Evolutionary conservation across 2,797 vertebrate genomes (phyloP).

Genomic region (Spondyliosoma cantharus): DNA sequence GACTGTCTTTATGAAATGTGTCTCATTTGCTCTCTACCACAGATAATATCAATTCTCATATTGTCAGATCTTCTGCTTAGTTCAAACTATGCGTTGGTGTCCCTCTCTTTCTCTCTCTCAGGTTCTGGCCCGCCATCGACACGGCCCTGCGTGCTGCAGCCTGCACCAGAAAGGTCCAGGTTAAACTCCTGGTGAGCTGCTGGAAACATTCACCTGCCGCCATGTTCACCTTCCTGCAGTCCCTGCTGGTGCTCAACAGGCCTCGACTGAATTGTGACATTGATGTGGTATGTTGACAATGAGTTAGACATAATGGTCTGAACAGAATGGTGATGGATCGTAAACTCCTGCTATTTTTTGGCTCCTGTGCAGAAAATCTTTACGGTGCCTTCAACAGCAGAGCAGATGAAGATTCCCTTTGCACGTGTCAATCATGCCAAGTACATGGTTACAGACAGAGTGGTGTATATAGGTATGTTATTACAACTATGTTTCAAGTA

Average conservation of each 20-base stretch:
- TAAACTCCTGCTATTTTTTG: not conserved
- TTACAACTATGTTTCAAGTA: not conserved
- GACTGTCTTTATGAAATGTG: not conserved
- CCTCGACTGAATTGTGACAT: constrained; percentile 78
- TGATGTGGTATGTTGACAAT: constrained; percentile 70
- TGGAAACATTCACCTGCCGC: constrained; percentile 81
- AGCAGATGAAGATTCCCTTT: constrained; percentile 81
- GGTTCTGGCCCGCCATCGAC: constrained; percentile 86
- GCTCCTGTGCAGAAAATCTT: constrained; percentile 82
- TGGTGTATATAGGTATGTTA: constrained; percentile 85
- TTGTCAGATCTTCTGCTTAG: not conserved
- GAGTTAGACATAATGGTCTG: not conserved
- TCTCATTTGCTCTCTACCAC: not conserved
- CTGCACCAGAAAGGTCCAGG: constrained; percentile 76
- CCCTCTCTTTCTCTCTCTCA: constrained; percentile 35
- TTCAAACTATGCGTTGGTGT: not conserved
- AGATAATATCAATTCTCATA: not conserved
- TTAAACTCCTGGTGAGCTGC: constrained; percentile 85
- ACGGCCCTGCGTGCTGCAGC: constrained; percentile 77
- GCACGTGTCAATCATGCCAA: constrained; percentile 88
- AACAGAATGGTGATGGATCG: not conserved
- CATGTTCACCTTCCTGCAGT: constrained; percentile 87
- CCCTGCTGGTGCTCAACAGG: constrained; percentile 79
- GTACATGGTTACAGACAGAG: constrained; percentile 88
- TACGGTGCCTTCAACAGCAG: constrained; percentile 74